phyloP scores from a whole-genome alignment of 1,140 invertebrate species.

The Nylanderia fulva region DNA sequence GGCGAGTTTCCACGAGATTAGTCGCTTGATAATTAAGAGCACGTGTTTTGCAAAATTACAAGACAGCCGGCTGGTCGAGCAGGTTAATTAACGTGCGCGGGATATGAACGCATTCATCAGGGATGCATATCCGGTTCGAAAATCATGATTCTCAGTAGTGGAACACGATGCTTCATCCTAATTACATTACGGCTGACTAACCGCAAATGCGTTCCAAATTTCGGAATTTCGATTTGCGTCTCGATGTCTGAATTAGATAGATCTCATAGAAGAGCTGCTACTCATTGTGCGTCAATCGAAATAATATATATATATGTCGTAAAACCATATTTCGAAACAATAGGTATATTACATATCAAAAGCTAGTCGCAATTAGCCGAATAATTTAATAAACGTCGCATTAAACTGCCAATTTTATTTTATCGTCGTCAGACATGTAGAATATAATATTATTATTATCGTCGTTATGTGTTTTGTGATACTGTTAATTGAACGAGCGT shows the following conservation, averaged over 20 bases:
- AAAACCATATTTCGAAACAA: background rate
- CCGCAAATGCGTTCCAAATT: constrained; percentile 24
- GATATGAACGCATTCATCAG: constrained; percentile 36
- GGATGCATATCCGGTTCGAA: constrained; percentile 42
- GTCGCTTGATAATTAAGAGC: constrained; percentile 51
- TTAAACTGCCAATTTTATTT: background rate
- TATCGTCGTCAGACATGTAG: background rate
- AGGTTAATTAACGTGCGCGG: constrained; percentile 38
- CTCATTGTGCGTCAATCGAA: background rate
- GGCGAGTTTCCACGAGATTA: constrained; percentile 12
- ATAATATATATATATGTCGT: too few species aligned
- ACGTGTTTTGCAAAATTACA: constrained; percentile 55
- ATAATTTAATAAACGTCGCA: background rate
- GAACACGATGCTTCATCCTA: constrained; percentile 45
- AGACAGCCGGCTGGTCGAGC: constrained; percentile 21
- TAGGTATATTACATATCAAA: too few species aligned
- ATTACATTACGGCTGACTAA: constrained; percentile 32
- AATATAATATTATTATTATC: background rate
- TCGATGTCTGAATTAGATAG: background rate
- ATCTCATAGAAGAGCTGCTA: background rate
- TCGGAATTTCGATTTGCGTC: background rate
- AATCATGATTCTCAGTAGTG: constrained; percentile 35
- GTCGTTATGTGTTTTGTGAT: background rate
- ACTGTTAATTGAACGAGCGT: constrained; percentile 1
- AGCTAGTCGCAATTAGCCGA: background rate